Base-by-base conservation (phyloP, 2,888 invertebrate genomes). In the Calephelis perditalis region DNA sequence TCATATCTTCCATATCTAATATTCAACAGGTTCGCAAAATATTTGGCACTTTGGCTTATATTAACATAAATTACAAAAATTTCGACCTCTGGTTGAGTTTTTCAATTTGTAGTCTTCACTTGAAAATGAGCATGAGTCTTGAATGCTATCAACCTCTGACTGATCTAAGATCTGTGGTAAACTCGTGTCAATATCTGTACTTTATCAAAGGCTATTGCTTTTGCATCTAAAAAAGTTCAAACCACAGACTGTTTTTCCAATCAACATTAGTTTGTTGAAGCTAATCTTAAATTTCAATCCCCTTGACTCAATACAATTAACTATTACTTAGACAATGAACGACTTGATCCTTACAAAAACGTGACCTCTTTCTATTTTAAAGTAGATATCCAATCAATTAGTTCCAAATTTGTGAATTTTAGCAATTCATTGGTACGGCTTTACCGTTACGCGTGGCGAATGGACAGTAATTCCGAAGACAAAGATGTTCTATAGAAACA, bases 401-500 rank as follows among this genome's bases (percentile, higher is more conserved):
- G 78, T 70, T 71, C 68, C 70, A 76, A 84, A 84, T 82, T 84
- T 72, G 49, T 73, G 79, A 84, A 84, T 82, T 74, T 74, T 81
- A 77, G 77, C 74, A 76, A 81, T 82, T 80, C 71, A 66, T 71
- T 40, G 74, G 72, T 69, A 82, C 79, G 78, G 74, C 57, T 69
- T 67, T 69, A 70, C 77, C 74, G 75, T 80, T 79, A 77, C 65
- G 65, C 64, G 67, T 68, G 72, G 75, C 73, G 73, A 73, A 79
- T 78, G 72, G 65, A 82, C 76, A 81, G 75, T 78, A 80, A 84
- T 87, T 80, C 70, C 47, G 70, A 67, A 77, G 78, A 90, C 86
- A 88, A 88, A 89, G 89, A 88, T 88, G 87, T 90, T 80, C 79
- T 72, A 72, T 73, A 76, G 78, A 84, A 86, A 88, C 86, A 86